These are phyloP conservation scores for Eulimnadia texana DNA, from an alignment of 1,140 invertebrate species.

Conservation along the genomic window DNA sequence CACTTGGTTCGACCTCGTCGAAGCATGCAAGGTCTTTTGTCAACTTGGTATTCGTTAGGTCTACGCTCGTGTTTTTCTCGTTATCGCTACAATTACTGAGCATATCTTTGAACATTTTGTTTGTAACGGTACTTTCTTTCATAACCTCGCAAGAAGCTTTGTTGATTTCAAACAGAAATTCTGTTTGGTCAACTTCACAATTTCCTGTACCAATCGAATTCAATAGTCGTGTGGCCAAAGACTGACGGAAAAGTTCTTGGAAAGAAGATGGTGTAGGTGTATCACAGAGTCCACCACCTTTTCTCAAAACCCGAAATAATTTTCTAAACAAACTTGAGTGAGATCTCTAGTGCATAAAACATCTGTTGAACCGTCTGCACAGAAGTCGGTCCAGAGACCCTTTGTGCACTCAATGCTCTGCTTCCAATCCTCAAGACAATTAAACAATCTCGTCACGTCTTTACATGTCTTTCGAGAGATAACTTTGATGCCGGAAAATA, in stretches of 20 bases:
- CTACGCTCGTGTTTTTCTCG: not conserved
- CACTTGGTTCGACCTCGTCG: not conserved
- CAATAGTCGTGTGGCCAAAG: not conserved
- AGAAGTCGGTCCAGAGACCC: not conserved
- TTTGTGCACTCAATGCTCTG: not conserved
- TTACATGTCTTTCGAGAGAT: not conserved
- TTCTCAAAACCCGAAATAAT: not conserved
- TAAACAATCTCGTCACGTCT: not conserved
- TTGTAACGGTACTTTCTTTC: not conserved
- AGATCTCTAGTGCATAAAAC: not conserved
- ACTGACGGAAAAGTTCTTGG: not conserved
- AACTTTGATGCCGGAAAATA: not conserved
- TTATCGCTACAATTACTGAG: not conserved
- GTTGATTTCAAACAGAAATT: not conserved
- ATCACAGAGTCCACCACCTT: not conserved
- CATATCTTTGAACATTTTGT: not conserved
- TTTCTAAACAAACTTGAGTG: not conserved
- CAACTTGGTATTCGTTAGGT: not conserved
- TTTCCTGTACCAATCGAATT: not conserved
- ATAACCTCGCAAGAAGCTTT: not conserved
- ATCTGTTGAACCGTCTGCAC: not conserved
- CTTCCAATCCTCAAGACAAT: not conserved
- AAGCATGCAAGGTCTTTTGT: not conserved
- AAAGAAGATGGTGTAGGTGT: not conserved
- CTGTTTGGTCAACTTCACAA: not conserved